Base-by-base conservation (phyloP, 2,888 invertebrate genomes). In the Sclerodermus sp. region DNA sequence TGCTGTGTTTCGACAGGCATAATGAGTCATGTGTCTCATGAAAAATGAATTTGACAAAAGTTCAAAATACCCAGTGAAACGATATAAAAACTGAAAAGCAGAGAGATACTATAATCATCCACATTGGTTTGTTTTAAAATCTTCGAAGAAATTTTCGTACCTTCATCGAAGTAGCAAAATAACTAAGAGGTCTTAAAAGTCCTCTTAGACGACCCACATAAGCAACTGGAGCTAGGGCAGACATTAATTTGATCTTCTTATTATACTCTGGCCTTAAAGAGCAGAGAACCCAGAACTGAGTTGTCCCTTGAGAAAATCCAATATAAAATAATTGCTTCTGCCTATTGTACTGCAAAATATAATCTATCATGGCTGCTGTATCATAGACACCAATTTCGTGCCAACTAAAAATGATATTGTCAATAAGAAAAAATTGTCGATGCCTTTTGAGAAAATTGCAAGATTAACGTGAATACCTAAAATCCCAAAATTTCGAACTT, bases 331-430 rank as follows among this genome's bases (percentile, higher is more conserved):
- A 67, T 43, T 84, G 78, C 0, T 81, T 60, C 23, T 82, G 79
- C 0, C 82, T 82, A 0, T 91, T 88, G 2, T 65, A 41, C 0
- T 70, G 67, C 1, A 88, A 77, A 14, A 86, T 81, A 66, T 86
- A 87, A 70, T 94, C 88, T 41, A 95, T 86, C 80, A 87, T 87
- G 0, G 89, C 83, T 0, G 93, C 91, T 37, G 94, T 70, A 74
- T 95, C 95, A 57, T 81, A 83, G 53, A 83, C 77, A 1, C 88
- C 90, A 75, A 93, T 90, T 73, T 91, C 87, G 69, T 93, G 89
- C 87, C 88, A 94, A 53, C 90, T 89, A 47, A 31, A 36, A 17
- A n/a, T 12, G n/a, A n/a, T n/a, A n/a, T n/a, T n/a, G n/a, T 29
- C 2, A 30, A 29, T 42, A 15, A 42, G 2, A 42, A 42, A 30